Evolutionary conservation across 1,140 invertebrate species (phyloP), one percentile per base, ranked within the genome.

Genomic region (Caenorhabditis inopinata): DNA sequence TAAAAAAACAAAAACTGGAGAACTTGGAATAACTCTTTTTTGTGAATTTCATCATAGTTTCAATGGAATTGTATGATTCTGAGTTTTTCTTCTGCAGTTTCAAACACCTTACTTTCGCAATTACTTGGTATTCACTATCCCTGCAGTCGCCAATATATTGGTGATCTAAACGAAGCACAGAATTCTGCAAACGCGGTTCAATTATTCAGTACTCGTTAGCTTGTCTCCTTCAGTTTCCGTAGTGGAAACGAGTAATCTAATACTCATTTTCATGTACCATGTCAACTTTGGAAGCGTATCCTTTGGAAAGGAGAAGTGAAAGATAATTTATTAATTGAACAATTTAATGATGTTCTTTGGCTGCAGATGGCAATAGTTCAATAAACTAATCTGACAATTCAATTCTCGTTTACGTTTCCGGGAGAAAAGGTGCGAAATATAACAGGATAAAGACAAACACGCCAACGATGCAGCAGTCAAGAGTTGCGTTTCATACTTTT

Each of bases 191-290:
- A 42, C 58, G 23, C 32, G 25, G 32, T 68, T 68, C 58, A 38
- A 68, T 68, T 38, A 68, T 68, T 68, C 58, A 68, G 58, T 0
- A 32, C 58, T 68, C 58, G 58, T 68, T 68, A 68, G 38, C 32
- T 68, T 16, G 58, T 68, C 58, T 68, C 32, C 58, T 68, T 12
- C 23, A 38, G 58, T 68, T 68, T 68, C 58, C 58, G 32, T 18
- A 6, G n/a, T 1, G 58, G 58, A 68, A 68, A 68, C 58, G 23
- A 68, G 58, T 68, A 68, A 68, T 68, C 58, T 68, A 68, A 68
- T 68, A 68, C 58, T 18, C 58, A 6, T 21, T n/a, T 68, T 18
- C 58, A 58, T 32, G 58, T 68, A 38, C 53, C 35, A 3, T 58
- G 53, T 58, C 53, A 58, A 68, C 38, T 32, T 18, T 68, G 4